Evolutionary conservation across 2,888 invertebrate genomes (phyloP).

Genomic region (Cryptus viduatorius): DNA sequence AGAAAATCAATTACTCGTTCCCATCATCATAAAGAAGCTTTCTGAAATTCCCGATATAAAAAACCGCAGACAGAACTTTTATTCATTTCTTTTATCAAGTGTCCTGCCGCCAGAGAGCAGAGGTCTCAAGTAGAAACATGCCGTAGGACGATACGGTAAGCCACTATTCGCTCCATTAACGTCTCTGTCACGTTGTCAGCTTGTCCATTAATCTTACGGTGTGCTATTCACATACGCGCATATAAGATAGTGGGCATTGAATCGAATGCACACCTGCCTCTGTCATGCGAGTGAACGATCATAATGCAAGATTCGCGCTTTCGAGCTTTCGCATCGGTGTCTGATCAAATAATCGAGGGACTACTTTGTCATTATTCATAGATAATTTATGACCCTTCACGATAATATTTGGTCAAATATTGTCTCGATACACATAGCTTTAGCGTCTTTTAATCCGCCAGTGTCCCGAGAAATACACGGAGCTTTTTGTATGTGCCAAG

Average conservation of each 20-base stretch:
- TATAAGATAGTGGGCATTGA: neutral
- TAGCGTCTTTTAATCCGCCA: neutral
- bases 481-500: slow-evolving; percentile 6
- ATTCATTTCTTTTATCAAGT: neutral
- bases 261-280: neutral
- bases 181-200: slow-evolving; percentile 26
- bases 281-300: neutral
- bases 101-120: neutral
- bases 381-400: neutral
- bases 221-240: neutral
- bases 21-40: neutral
- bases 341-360: neutral
- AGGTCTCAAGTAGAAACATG: slow-evolving; percentile 22
- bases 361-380: neutral
- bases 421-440: neutral
- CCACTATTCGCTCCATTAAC: slow-evolving; percentile 30
- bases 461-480: neutral
- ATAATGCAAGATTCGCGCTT: neutral
- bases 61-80: neutral
- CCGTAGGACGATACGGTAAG: neutral
- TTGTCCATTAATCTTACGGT: slow-evolving; percentile 48
- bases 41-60: neutral
- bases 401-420: neutral
- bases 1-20: no score
- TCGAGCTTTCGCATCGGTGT: neutral